These are phyloP conservation scores for Apamea monoglypha DNA, from an alignment of 2,888 invertebrate genomes.

Conservation along the genomic window DNA sequence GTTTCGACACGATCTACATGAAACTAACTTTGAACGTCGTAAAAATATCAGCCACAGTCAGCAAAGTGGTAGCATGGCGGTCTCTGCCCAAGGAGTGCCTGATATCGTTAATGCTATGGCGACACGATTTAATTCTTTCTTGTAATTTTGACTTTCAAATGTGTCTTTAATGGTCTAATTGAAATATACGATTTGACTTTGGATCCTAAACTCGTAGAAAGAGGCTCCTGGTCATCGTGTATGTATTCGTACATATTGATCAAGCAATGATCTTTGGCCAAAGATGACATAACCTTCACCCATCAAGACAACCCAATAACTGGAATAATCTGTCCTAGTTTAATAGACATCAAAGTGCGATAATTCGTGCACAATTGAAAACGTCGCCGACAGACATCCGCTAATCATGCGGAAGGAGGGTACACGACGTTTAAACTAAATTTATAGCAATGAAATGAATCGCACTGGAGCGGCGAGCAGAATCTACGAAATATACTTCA, in stretches of 20 bases:
- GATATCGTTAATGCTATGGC: background rate
- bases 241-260: background rate
- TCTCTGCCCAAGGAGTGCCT: background rate
- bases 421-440: conserved; percentile 73
- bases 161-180: background rate
- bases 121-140: too few relatives aligned
- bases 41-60: background rate
- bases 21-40: background rate
- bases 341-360: conserved; percentile 67
- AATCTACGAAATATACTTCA: conserved; percentile 67
- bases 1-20: background rate
- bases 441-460: conserved; percentile 77
- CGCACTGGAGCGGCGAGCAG: conserved; percentile 63
- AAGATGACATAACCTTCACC: conserved; percentile 16
- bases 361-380: conserved; percentile 73
- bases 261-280: background rate
- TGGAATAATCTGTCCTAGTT: conserved; percentile 50
- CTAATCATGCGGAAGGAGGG: conserved; percentile 78
- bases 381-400: conserved; percentile 75
- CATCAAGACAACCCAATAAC: conserved; percentile 47
- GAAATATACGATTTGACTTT: background rate
- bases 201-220: background rate
- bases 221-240: background rate
- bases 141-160: background rate
- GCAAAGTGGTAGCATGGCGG: background rate